Base-by-base conservation (phyloP, 1,140 invertebrate genomes). In the Bursaphelenchus mucronatus region DNA sequence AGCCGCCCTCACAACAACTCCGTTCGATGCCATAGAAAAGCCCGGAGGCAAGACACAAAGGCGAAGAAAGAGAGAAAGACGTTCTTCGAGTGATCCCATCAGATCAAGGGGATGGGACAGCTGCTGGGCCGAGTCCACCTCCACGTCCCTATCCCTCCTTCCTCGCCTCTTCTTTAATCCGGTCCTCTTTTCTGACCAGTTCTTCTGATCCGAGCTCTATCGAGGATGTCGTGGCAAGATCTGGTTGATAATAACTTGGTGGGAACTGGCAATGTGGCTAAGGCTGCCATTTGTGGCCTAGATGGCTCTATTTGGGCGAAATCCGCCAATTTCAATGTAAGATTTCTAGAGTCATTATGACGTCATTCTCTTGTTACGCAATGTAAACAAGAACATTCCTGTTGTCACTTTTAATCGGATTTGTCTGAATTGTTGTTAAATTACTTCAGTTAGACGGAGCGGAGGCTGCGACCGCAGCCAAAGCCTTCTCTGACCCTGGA, bases 191-290 rank as follows among this genome's bases (percentile, higher is more conserved):
- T 30, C 30, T 30, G 30, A 30, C 30, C 30, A 30, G 30, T 30
- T 30, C 30, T 5, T 30, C 30, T 30, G 30, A 30, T 30, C 30
- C 30, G 30, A 30, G 30, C 30, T 30, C 30, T 30, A 30, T 30
- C 30, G 40, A 50, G 45, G 57, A 80, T 67, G 71, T 81, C 78
- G n/a, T 80, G 78, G 78, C 55, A 64, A 39, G 78, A 78, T 68
- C 56, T 80, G n/a, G 78, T 80, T 30, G 74, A 81, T 61, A 76
- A 80, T 58, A 81, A 80, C 67, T 61, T 80, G 0, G 64, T 80
- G 40, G 78, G 75, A 10, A 76, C 78, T 51, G 79, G 79, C 2
- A 66, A 69, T 53, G 78, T 80, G 0, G 78, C 77, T 30, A 80
- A 80, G 52, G 78, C 79, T 9, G 78, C 78, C 10, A 80, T 80